Conservation (phyloP, 2,797 vertebrate species). For the Phalloptychus januarius region DNA sequence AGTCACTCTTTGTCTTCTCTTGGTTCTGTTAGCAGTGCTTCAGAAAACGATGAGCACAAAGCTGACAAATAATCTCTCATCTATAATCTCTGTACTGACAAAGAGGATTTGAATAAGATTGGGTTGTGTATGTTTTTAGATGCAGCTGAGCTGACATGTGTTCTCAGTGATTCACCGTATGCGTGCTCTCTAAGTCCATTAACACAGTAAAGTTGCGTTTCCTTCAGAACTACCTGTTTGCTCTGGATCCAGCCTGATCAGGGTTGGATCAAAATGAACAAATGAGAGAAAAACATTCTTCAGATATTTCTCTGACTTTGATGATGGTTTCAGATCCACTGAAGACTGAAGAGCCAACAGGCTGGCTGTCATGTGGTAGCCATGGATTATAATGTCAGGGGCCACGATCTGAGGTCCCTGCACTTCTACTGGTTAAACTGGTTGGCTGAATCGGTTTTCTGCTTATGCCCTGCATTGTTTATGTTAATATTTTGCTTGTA, state of each 20-base stretch:
- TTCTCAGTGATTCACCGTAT: background rate
- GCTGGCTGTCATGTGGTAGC: background rate
- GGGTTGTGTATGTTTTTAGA: background rate
- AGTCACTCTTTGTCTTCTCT: background rate
- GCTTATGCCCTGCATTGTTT: conserved; percentile 20
- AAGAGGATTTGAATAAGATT: background rate
- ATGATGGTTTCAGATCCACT: background rate
- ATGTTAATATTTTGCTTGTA: conserved; percentile 25
- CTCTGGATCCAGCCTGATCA: background rate
- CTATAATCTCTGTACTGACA: background rate
- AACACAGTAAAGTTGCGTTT: background rate
- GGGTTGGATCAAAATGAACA: background rate
- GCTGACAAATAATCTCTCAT: conserved; percentile 2
- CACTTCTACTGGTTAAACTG: conserved; percentile 7
- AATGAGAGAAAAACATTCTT: background rate
- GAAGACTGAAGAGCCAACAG: background rate
- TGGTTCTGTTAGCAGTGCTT: background rate
- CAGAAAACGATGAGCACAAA: background rate
- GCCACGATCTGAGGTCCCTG: background rate
- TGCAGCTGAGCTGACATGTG: conserved; percentile 3
- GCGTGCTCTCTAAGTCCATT: background rate
- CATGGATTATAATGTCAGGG: background rate
- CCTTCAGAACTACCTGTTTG: background rate
- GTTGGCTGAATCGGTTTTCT: conserved; percentile 23
- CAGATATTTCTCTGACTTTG: background rate